These are phyloP conservation scores for Patella vulgata DNA, from an alignment of 1,140 invertebrate species.

Conservation along the genomic window DNA sequence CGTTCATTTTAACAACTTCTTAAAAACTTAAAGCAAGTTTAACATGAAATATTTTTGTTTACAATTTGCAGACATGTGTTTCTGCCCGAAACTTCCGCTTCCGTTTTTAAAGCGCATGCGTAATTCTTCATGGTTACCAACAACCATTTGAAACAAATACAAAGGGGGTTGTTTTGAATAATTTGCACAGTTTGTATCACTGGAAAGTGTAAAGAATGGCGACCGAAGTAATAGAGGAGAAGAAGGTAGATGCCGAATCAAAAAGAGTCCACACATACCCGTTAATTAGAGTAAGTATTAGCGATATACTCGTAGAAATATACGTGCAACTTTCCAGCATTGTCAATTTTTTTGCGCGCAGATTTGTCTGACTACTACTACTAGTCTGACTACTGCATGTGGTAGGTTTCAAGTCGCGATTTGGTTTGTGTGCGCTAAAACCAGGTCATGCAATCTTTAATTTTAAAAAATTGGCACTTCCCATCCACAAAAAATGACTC, in stretches of 20 bases:
- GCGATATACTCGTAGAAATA: background rate
- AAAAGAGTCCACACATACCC: constrained; percentile 41
- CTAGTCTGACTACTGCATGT: too few relatives aligned
- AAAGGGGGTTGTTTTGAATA: constrained; percentile 1
- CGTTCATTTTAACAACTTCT: too few relatives aligned
- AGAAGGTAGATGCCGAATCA: constrained; percentile 29
- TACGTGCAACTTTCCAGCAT: background rate
- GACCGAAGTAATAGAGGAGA: constrained; percentile 30
- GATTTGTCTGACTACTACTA: too few relatives aligned
- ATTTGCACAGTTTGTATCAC: background rate
- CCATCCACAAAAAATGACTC: too few relatives aligned
- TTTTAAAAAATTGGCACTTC: background rate
- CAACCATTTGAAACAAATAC: constrained; percentile 10
- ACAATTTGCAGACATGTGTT: too few relatives aligned
- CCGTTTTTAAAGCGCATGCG: constrained; percentile 14
- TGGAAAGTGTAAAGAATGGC: background rate
- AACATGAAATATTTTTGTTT: too few relatives aligned
- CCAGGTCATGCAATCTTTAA: too few relatives aligned
- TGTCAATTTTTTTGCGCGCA: background rate
- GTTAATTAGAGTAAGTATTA: constrained; percentile 28
- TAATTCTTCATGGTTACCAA: constrained; percentile 19
- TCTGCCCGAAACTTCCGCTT: background rate
- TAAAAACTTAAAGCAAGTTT: too few relatives aligned
- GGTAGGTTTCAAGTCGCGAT: too few relatives aligned
- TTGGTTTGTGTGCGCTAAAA: too few relatives aligned